A percentile compares a stretch with the other conserved stretches of the same genome.
Conservation (phyloP, 2,797 vertebrate genomes). For the Aplochiton taeniatus region DNA sequence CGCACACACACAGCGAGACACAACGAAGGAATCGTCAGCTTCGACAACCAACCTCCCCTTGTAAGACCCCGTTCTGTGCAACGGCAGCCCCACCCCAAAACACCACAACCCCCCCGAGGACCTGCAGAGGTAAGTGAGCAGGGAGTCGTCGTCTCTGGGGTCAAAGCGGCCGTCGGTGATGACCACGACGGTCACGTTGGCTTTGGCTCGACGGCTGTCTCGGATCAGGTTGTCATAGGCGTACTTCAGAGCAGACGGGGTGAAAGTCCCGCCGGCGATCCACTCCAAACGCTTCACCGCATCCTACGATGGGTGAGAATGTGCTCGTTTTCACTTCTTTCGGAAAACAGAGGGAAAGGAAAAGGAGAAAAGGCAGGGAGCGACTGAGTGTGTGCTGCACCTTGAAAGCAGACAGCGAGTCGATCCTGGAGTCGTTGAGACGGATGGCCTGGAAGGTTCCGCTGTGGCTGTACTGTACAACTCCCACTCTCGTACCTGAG, state of each 20-base stretch:
- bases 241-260: constrained; percentile 93
- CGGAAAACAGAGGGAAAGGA: background rate
- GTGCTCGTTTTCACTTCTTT: too few species aligned
- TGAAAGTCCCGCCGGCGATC: constrained; percentile 98
- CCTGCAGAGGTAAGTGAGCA: constrained; percentile 85
- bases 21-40: background rate
- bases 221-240: constrained; percentile 93
- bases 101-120: background rate
- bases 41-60: too few species aligned
- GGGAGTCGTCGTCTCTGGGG: constrained; percentile 87
- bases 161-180: constrained; percentile 96
- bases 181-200: constrained; percentile 93
- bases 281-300: constrained; percentile 92
- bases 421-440: constrained; percentile 87
- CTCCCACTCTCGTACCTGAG: constrained; percentile 90
- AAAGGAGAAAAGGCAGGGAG: background rate
- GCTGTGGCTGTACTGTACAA: constrained; percentile 96
- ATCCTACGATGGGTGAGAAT: constrained; percentile 70
- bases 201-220: constrained; percentile 85
- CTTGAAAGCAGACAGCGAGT: constrained; percentile 92
- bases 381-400: constrained; percentile 35
- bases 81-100: background rate
- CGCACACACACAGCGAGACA: background rate
- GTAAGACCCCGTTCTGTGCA: background rate
- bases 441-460: constrained; percentile 95